Base-by-base conservation (phyloP, 2,888 invertebrate species). In the Germaria angustata region DNA sequence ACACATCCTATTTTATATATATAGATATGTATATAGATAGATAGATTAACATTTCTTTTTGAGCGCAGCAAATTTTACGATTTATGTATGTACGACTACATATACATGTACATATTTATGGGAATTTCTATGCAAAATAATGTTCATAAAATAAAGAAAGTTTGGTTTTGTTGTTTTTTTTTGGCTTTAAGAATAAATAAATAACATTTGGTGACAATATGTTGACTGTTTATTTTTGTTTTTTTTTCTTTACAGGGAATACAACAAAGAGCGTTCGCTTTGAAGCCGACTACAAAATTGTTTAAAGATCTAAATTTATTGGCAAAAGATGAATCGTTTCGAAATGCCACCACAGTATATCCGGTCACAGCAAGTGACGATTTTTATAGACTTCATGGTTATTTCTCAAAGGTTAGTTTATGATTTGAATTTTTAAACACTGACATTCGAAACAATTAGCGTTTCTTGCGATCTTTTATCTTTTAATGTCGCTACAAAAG, bases 311-410 rank as follows among this genome's bases (percentile, higher is more conserved):
- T 94, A 22, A 89, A 90, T 81, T 81, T 87, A 6, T 84, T 92
- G 72, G 87, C 90, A 65, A 89, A 89, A 73, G 89, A 92, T 81
- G 86, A 90, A 39, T 87, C 91, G 9, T 93, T 95, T 86, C 91
- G 92, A 53, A 91, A 92, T 75, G 93, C 94, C 0, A 92, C 95
- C 44, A 93, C 95, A 1, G 92, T 95, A 63, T 93, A 93, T 90
- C 95, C 96, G 0, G 92, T 96, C 44, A 89, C 92, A 51, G 92
- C 93, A 84, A 92, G 93, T n/a, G 92, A 92, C 55, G 92, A 93
- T 85, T 93, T 95, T 87, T 95, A 95, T 90, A 93, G 93, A 81
- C 92, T 96, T 76, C 96, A 96, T 90, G 94, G 95, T 1, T 94
- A 94, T 89, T 94, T 94, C 86, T 93, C 95, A 8, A 92, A 94